Evolutionary conservation across 1,140 invertebrate genomes (phyloP).

Genomic region (Pogonognathellus flavescens): DNA sequence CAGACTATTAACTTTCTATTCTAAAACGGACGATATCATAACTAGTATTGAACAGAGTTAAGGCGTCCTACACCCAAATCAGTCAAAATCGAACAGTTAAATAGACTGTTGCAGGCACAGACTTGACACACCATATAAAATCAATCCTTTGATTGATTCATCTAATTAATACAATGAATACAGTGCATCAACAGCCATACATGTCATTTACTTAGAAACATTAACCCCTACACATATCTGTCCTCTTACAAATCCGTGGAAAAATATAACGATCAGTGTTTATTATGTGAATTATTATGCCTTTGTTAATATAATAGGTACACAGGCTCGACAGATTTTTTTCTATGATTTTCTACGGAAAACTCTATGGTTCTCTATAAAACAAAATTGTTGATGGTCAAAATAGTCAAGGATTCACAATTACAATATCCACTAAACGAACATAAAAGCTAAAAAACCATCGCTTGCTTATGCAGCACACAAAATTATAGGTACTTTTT

Average conservation of each 20-base stretch:
- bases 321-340: slow-evolving; percentile 21
- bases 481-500: slow-evolving; percentile 32
- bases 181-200: slow-evolving; percentile 32
- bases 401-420: not conserved
- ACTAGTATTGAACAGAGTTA: slow-evolving; percentile 44
- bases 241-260: slow-evolving; percentile 33
- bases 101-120: not conserved
- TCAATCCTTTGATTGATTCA: not conserved
- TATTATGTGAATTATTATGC: slow-evolving; percentile 6
- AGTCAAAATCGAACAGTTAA: slow-evolving; percentile 32
- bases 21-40: slow-evolving; percentile 25
- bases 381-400: not conserved
- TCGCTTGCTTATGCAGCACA: slow-evolving; percentile 1
- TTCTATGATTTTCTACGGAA: not conserved
- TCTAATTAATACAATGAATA: slow-evolving; percentile 25
- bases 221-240: slow-evolving; percentile 40
- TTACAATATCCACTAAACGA: slow-evolving; percentile 28
- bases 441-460: not conserved
- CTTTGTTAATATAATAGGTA: not conserved
- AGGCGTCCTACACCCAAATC: slow-evolving; percentile 30
- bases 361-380: not conserved
- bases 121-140: not conserved
- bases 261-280: slow-evolving; percentile 45
- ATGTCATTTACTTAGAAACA: slow-evolving; percentile 32
- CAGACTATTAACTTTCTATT: not conserved